Evolutionary conservation across 1,140 invertebrate species (phyloP), one percentile per base, ranked within the genome.

Genomic region (Zaprionus lachaisei): DNA sequence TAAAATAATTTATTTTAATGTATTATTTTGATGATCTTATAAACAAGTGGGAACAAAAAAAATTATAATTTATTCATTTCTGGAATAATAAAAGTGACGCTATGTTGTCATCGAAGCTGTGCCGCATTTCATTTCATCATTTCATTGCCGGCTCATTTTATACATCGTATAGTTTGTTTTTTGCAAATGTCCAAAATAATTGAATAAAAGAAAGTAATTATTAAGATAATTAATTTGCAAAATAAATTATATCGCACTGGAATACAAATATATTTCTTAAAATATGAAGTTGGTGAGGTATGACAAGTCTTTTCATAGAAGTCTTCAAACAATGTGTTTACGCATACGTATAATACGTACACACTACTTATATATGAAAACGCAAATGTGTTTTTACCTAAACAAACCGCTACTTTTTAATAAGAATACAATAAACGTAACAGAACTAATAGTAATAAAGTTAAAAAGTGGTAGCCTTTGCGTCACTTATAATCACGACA

Each of bases 231-330:
- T 24, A 24, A 51, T 51, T 51, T 14, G 9, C 0, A 51, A 24
- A 22, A 5, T 28, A 54, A 22, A 41, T 28, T 20, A 12, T 14
- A 12, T 15, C 15, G 31, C 24, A 38, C 41, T 54, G 31, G 34
- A 51, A 34, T 28, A 51, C 17, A 34, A 22, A 51, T 26, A 41
- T 31, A 58, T 34, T 34, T 22, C 57, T 41, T 51, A 14, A 37
- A 75, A 58, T 22, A 75, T 75, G 72, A 75, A 75, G 44, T 64
- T 75, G 60, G 72, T 75, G 54, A 75, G 72, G 72, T 75, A 74
- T 20, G 72, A n/a, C 12, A 51, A 47, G 34, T 54, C n/a, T 54
- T 20, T 41, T 20, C 20, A 12, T 47, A 22, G 37, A 64, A 24
- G 9, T 24, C 47, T 51, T 24, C 47, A 14, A 14, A 51, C 47